A percentile compares a stretch with the other conserved stretches of the same genome.
These are phyloP conservation scores for Butorides virescens DNA, from an alignment of 2,113 vertebrate genomes.

Conservation along the genomic window DNA sequence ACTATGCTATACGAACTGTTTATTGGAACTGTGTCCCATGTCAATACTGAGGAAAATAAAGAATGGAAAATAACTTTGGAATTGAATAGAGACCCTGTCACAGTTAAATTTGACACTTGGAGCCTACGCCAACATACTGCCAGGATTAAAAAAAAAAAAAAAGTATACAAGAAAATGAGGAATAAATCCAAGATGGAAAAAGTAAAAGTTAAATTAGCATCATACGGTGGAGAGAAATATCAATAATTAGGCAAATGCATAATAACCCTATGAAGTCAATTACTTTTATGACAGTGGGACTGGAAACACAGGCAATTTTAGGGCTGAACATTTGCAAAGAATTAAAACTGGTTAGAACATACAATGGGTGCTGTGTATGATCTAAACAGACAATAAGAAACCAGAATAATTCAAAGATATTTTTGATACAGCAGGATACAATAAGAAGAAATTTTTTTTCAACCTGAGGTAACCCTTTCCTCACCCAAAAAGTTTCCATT, in stretches of 20 bases:
- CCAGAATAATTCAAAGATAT: slow-evolving; percentile 33
- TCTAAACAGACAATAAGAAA: slow-evolving; percentile 49
- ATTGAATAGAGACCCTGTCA: slow-evolving; percentile 40
- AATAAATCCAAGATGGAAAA: slow-evolving; percentile 51
- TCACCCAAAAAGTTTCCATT: not conserved
- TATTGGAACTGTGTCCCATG: slow-evolving; percentile 52
- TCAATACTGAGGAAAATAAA: slow-evolving; percentile 58
- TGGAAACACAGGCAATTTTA: slow-evolving; percentile 14
- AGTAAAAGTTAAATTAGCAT: slow-evolving; percentile 53
- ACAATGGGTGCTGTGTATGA: slow-evolving; percentile 22
- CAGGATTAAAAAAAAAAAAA: not conserved
- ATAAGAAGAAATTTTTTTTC: not conserved
- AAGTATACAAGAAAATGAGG: not conserved
- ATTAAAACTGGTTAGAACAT: slow-evolving; percentile 34
- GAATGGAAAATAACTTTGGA: slow-evolving; percentile 47
- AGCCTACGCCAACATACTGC: not conserved
- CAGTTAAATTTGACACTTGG: slow-evolving; percentile 44
- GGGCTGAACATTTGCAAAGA: slow-evolving; percentile 50
- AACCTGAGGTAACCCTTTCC: not conserved
- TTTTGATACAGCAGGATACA: slow-evolving; percentile 29
- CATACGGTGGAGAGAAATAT: not conserved
- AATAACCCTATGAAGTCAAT: slow-evolving; percentile 46
- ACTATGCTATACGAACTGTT: slow-evolving; percentile 30
- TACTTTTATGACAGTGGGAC: slow-evolving; percentile 36
- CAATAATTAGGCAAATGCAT: slow-evolving; percentile 40